phyloP scores from a whole-genome alignment of 2,797 vertebrate species.

The Hybognathus amarus region DNA sequence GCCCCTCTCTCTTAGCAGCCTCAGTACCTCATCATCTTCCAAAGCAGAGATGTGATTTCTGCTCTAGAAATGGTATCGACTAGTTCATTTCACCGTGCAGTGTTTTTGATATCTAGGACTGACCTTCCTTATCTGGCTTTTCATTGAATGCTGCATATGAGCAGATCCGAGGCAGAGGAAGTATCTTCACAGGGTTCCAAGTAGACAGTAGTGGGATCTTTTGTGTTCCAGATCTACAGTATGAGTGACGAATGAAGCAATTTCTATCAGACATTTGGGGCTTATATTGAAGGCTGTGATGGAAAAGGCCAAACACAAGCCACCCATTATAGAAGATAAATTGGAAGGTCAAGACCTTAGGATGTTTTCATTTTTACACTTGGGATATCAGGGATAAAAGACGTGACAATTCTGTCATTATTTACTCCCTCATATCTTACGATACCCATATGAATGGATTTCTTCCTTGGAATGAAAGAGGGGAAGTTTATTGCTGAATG shows the following conservation, averaged over 20 bases:
- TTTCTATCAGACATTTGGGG: constrained; percentile 10
- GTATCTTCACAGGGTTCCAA: not conserved
- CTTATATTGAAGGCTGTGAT: constrained; percentile 29
- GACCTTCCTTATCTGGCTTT: constrained; percentile 24
- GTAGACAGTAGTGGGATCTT: not conserved
- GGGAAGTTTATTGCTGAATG: not conserved
- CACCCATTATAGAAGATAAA: not conserved
- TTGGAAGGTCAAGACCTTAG: not conserved
- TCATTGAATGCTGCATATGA: constrained; percentile 24
- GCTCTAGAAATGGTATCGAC: constrained; percentile 27
- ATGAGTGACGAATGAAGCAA: constrained; percentile 22
- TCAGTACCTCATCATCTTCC: constrained; percentile 19
- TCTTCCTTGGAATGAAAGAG: not conserved
- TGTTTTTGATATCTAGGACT: constrained; percentile 22
- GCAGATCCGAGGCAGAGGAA: not conserved
- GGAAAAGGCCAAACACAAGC: not conserved
- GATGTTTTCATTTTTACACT: not conserved
- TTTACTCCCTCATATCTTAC: not conserved
- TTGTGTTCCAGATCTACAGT: not conserved
- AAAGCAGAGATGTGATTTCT: constrained; percentile 43
- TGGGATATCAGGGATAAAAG: not conserved
- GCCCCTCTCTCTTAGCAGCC: constrained; percentile 20
- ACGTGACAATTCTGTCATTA: not conserved
- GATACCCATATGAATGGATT: not conserved
- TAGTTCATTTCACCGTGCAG: constrained; percentile 30